Percentiles rank a stretch among this genome's conserved stretches.
Evolutionary conservation across 1,140 invertebrate genomes (phyloP).

Genomic region (Goniozus legneri): DNA sequence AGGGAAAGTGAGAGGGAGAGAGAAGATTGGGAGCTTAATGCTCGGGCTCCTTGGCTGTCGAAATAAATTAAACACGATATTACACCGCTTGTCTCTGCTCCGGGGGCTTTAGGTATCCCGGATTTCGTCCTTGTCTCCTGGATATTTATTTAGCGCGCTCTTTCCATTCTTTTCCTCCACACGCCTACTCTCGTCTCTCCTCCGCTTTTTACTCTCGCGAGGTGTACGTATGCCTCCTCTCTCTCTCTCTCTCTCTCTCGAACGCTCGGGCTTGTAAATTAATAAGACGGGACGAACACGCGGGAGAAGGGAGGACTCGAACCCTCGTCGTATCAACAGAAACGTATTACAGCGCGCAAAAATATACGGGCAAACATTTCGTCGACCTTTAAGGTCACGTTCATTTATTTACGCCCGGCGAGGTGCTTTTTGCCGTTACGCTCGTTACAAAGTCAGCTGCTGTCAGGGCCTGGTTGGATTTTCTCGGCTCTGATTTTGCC

Average conservation of each 20-base stretch:
- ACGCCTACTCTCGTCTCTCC: neutral
- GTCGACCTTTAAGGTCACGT: constrained; percentile 18
- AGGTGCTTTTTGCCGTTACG: too few species aligned
- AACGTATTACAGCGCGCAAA: constrained; percentile 15
- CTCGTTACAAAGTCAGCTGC: too few species aligned
- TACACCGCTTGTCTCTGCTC: constrained; percentile 20
- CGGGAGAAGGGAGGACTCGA: constrained; percentile 11
- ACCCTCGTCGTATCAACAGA: constrained; percentile 19
- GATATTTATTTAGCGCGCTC: constrained; percentile 31
- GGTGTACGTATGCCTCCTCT: constrained; percentile 1
- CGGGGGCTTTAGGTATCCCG: constrained; percentile 15
- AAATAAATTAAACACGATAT: constrained; percentile 40
- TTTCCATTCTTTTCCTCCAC: neutral
- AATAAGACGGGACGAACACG: constrained; percentile 33
- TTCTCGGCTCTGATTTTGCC: too few species aligned
- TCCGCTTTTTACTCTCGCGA: neutral
- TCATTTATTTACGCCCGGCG: constrained; percentile 20
- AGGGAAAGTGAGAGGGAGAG: constrained; percentile 12
- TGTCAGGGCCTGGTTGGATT: too few species aligned
- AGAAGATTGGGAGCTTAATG: constrained; percentile 32
- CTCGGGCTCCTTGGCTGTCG: constrained; percentile 23
- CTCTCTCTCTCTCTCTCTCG: neutral
- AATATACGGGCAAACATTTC: constrained; percentile 21
- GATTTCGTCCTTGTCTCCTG: constrained; percentile 28
- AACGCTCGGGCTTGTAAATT: constrained; percentile 27